Percentiles rank a stretch among this genome's conserved stretches.
Conservation (phyloP, 2,113 vertebrate genomes). For the Pelmatolapia mariae region DNA sequence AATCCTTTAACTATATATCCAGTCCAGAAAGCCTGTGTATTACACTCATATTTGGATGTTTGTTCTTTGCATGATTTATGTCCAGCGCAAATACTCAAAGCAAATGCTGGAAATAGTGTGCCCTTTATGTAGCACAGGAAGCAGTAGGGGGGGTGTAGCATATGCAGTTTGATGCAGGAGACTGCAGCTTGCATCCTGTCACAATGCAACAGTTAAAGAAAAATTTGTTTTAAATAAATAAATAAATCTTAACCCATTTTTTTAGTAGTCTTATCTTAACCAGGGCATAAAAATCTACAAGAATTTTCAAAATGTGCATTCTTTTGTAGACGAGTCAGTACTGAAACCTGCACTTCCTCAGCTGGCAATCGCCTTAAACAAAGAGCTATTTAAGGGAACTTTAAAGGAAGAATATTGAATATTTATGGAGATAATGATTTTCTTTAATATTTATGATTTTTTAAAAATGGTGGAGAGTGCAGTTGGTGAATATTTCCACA, state of each 20-base stretch:
- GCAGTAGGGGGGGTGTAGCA: not conserved
- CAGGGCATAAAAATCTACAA: not conserved
- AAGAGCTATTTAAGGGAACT: not conserved
- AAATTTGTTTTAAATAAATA: not conserved
- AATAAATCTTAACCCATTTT: not conserved
- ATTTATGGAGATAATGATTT: not conserved
- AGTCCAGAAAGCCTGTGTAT: not conserved
- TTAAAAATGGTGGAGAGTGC: not conserved
- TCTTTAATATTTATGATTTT: not conserved
- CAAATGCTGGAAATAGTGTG: not conserved
- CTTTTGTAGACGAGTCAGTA: not conserved
- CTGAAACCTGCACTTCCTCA: not conserved
- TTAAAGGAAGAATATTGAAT: not conserved
- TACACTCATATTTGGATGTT: not conserved
- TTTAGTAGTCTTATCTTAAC: not conserved
- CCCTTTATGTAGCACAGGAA: not conserved
- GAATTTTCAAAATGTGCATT: not conserved
- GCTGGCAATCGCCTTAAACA: not conserved
- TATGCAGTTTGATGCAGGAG: not conserved
- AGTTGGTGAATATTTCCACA: not conserved
- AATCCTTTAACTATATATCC: not conserved
- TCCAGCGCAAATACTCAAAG: not conserved
- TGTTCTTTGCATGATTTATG: constrained; percentile 1
- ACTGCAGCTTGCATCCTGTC: not conserved
- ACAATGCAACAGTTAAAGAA: not conserved